Evolutionary conservation across 2,888 invertebrate species (phyloP).

Genomic region (Unio pictorum): DNA sequence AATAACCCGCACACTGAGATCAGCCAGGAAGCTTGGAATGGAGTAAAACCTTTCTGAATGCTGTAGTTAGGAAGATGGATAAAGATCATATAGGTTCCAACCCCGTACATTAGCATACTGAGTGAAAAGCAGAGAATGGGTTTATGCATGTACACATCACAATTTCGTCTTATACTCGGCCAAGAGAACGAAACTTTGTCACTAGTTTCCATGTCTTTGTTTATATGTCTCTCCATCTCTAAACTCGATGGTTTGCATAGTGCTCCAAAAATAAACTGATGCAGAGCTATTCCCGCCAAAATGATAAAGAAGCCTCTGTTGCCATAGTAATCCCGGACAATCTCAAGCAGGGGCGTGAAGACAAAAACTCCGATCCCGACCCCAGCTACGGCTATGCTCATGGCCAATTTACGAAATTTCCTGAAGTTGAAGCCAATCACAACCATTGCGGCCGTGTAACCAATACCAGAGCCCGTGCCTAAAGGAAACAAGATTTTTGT

Average conservation of each 20-base stretch:
- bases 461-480: conserved; percentile 40
- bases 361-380: conserved; percentile 39
- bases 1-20: conserved; percentile 35
- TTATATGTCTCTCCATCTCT: conserved; percentile 28
- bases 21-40: conserved; percentile 20
- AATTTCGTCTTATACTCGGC: conserved; percentile 22
- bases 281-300: conserved; percentile 35
- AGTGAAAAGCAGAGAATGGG: conserved; percentile 31
- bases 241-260: conserved; percentile 36
- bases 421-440: conserved; percentile 45
- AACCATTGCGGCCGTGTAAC: conserved; percentile 39
- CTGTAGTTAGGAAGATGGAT: conserved; percentile 37
- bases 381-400: conserved; percentile 37
- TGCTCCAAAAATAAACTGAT: conserved; percentile 35
- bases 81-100: conserved; percentile 44
- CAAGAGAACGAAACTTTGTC: conserved; percentile 10
- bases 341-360: conserved; percentile 33
- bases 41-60: conserved; percentile 20
- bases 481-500: not conserved
- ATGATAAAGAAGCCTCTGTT: conserved; percentile 36
- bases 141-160: conserved; percentile 32
- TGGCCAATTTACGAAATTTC: conserved; percentile 31
- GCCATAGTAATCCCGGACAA: conserved; percentile 29
- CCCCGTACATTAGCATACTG: conserved; percentile 28
- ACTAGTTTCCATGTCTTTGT: conserved; percentile 13